Evolutionary conservation across 92 coral and sea anemone genomes (phyloP).

Genomic region (Heliopora coerulea): DNA sequence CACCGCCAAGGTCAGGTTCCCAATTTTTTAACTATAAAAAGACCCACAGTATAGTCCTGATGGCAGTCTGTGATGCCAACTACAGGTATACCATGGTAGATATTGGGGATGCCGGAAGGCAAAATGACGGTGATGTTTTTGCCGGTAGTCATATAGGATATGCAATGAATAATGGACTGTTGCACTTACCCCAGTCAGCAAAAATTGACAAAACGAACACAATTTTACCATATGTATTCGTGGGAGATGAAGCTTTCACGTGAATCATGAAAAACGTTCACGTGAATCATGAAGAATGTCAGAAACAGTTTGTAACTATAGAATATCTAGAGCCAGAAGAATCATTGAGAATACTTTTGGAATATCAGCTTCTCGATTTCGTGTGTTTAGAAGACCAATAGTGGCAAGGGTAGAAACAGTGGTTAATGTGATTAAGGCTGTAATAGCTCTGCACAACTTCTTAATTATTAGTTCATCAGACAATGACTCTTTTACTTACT

Average conservation of each 20-base stretch:
- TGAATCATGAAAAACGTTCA: slow-evolving; percentile 44
- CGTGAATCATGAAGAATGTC: slow-evolving; percentile 36
- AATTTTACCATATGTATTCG: slow-evolving; percentile 39
- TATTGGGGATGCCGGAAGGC: slow-evolving; percentile 19
- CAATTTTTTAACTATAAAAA: slow-evolving; percentile 28
- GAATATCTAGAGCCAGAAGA: slow-evolving; percentile 45
- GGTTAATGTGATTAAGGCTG: slow-evolving; percentile 32
- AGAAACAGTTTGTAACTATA: slow-evolving; percentile 35
- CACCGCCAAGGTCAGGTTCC: slow-evolving; percentile 20
- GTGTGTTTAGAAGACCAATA: slow-evolving; percentile 42
- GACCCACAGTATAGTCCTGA: neutral
- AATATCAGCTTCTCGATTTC: slow-evolving; percentile 41
- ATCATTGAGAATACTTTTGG: slow-evolving; percentile 44
- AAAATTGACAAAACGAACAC: neutral
- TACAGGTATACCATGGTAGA: slow-evolving; percentile 9
- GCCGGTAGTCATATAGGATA: slow-evolving; percentile 16
- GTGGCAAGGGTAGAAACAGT: slow-evolving; percentile 40
- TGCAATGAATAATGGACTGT: slow-evolving; percentile 30
- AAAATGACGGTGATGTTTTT: slow-evolving; percentile 25
- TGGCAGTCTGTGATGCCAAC: slow-evolving; percentile 33
- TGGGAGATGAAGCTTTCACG: slow-evolving; percentile 50
- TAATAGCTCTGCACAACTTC: slow-evolving; percentile 38
- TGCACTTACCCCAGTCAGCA: neutral
- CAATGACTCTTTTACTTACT: neutral
- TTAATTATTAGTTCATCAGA: neutral